Base-by-base conservation (phyloP, 2,888 invertebrate species). In the Acronicta alni region DNA sequence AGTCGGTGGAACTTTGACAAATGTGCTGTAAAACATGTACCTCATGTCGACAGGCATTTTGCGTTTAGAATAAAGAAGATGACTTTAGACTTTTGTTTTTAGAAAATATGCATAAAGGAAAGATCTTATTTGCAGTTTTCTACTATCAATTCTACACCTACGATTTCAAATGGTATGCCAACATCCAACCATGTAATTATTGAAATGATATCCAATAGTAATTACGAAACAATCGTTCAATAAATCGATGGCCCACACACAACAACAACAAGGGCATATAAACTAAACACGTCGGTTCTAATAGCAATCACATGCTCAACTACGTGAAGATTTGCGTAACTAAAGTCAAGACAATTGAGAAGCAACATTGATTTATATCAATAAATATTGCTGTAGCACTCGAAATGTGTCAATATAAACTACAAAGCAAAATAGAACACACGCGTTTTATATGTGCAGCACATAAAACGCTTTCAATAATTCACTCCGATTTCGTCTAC, bases 401-500 rank as follows among this genome's bases (percentile, higher is more conserved):
- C 26, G 38, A 15, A 8, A 1, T 35, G 47, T 16, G 12, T 26
- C 23, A 37, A 38, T n/a, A 44, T 18, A 17, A 5, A 26, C 12
- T 18, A 18, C 41, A 12, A 42, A 44, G 54, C 47, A 68, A 48
- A 44, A 9, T 57, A 35, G n/a, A 49, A 14, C 48, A 23, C 20
- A 30, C 32, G 18, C 41, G 18, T n/a, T 30, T 35, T 26, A 38
- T 18, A 52, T 49, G 63, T 57, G 56, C 47, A 72, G 58, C 63
- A 70, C 47, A 35, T 38, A 23, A 53, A 57, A 58, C 23, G 18
- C 44, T 53, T 32, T 23, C 54, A 47, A 63, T 57, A 77, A 75
- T 72, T 77, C 72, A 72, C 46, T 68, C 48, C 64, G 57, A 74
- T 72, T 72, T 68, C 71, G 64, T 67, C 66, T 76, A 77, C 83